These are phyloP conservation scores for Chrysomela aeneicollis DNA, from an alignment of 2,888 invertebrate species.

Conservation along the genomic window DNA sequence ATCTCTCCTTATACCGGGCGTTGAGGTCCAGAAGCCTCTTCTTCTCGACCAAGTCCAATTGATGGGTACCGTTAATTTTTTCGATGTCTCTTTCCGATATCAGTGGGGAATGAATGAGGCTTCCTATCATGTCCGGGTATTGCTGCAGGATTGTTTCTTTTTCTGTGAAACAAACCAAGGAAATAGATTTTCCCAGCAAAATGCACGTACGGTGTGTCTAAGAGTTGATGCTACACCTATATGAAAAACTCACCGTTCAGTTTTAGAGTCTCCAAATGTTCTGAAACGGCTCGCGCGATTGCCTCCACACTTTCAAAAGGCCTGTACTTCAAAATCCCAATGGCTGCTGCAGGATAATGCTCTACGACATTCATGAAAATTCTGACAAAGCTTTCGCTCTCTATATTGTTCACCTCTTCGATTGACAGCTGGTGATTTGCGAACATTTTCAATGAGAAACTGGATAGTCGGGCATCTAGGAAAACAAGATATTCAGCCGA, in stretches of 20 bases:
- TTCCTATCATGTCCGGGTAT: conserved; percentile 73
- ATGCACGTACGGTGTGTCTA: too few species aligned
- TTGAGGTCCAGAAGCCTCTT: conserved; percentile 62
- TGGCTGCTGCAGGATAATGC: conserved; percentile 66
- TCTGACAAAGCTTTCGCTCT: conserved; percentile 65
- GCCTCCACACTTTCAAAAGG: conserved; percentile 64
- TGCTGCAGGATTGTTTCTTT: conserved; percentile 66
- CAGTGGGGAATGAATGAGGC: conserved; percentile 63
- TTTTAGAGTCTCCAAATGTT: conserved; percentile 66
- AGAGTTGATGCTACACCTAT: too few species aligned
- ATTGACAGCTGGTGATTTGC: conserved; percentile 55
- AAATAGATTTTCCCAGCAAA: conserved; percentile 4
- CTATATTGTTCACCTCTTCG: conserved; percentile 65
- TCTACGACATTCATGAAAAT: conserved; percentile 72
- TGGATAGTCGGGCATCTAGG: background rate
- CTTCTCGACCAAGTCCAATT: conserved; percentile 66
- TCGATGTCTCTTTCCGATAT: conserved; percentile 65
- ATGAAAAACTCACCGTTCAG: conserved; percentile 62
- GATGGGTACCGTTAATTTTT: conserved; percentile 60
- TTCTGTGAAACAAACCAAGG: conserved; percentile 61
- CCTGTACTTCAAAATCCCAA: conserved; percentile 61
- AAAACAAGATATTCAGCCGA: too few species aligned
- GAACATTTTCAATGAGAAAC: conserved; percentile 32
- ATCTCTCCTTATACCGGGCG: conserved; percentile 69
- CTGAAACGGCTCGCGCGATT: conserved; percentile 64